phyloP scores from a whole-genome alignment of 2,888 invertebrate genomes.

The Heteropelma amictum region DNA sequence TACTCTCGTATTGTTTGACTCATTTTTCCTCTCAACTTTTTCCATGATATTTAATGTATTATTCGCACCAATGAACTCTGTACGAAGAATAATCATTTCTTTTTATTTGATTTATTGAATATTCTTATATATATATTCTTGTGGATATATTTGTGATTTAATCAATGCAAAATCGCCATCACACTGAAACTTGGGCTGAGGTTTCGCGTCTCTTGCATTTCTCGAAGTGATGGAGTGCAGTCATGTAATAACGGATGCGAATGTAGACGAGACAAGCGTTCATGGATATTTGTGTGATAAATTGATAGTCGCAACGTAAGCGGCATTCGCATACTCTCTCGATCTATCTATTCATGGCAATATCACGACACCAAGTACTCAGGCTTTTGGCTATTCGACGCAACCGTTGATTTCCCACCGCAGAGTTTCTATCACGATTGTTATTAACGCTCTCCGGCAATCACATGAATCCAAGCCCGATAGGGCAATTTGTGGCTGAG shows the following conservation, averaged over 20 bases:
- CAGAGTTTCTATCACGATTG: constrained; percentile 54
- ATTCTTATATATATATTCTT: no score
- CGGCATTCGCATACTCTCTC: constrained; percentile 20
- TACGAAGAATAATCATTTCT: no score
- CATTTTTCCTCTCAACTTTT: no score
- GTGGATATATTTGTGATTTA: constrained; percentile 3
- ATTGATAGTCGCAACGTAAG: constrained; percentile 46
- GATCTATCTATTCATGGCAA: constrained; percentile 3
- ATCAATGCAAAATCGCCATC: not conserved
- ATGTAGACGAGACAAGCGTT: constrained; percentile 27
- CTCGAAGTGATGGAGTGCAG: constrained; percentile 18
- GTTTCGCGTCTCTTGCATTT: constrained; percentile 6
- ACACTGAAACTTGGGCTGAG: not conserved
- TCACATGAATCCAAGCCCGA: constrained; percentile 27
- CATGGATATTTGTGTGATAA: constrained; percentile 48
- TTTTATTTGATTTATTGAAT: no score
- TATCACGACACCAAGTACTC: constrained; percentile 22
- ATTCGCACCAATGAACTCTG: no score
- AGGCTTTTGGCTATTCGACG: constrained; percentile 49
- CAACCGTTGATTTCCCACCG: constrained; percentile 46
- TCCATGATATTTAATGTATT: no score
- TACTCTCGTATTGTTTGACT: no score
- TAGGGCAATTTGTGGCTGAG: constrained; percentile 38
- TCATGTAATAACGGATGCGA: not conserved
- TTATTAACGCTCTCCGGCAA: constrained; percentile 50